Conservation (phyloP, 2,888 invertebrate genomes). For the Drosophila hawaiiensis region DNA sequence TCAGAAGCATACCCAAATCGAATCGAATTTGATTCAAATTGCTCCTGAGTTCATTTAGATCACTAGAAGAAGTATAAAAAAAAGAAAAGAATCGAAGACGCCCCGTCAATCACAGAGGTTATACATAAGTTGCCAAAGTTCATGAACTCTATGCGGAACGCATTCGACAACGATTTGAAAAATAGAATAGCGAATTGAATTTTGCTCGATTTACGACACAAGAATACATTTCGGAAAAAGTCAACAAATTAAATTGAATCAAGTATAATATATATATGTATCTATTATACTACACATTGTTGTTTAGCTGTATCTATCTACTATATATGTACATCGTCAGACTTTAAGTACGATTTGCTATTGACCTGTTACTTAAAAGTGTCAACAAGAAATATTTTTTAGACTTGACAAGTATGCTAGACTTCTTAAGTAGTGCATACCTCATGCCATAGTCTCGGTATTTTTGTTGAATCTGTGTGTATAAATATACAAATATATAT, state of each 20-base stretch:
- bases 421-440: background rate
- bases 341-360: background rate
- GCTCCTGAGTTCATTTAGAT: constrained; percentile 10
- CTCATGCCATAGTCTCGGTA: background rate
- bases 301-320: background rate
- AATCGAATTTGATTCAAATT: constrained; percentile 24
- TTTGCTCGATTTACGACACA: background rate
- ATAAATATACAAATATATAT: background rate
- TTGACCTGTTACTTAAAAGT: background rate
- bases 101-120: constrained; percentile 9
- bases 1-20: constrained; percentile 12
- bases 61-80: background rate
- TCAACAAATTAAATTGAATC: background rate
- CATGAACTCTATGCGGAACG: background rate
- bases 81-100: constrained; percentile 5
- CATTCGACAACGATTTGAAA: background rate
- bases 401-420: background rate
- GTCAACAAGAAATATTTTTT: background rate
- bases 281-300: background rate
- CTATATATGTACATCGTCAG: background rate
- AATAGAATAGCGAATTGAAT: background rate
- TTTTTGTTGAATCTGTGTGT: background rate
- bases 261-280: background rate
- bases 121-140: background rate
- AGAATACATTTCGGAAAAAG: background rate